phyloP scores from a whole-genome alignment of 1,140 invertebrate genomes.

The Holotrichia oblita region DNA sequence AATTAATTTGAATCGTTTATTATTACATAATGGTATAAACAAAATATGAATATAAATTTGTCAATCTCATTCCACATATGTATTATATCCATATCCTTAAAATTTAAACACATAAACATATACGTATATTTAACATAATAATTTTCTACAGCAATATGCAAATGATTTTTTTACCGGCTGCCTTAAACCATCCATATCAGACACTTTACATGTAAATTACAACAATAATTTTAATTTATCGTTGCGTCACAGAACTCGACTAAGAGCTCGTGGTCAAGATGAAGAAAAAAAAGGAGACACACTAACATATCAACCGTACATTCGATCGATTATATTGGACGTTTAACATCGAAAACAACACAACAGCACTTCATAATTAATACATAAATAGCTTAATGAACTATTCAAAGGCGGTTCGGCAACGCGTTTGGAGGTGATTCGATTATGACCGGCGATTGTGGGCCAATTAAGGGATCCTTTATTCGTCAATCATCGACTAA shows the following conservation, averaged over 20 bases:
- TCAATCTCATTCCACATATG: too few relatives aligned
- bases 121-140: background rate
- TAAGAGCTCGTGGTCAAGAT: too few relatives aligned
- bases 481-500: constrained; percentile 28
- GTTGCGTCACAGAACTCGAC: background rate
- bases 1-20: background rate
- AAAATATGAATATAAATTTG: too few relatives aligned
- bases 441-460: constrained; percentile 11
- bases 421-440: constrained; percentile 22
- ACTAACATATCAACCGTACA: background rate
- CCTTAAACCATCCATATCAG: background rate
- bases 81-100: too few relatives aligned
- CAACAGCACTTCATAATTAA: background rate
- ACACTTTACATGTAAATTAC: constrained; percentile 8
- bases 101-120: background rate
- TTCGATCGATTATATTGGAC: background rate
- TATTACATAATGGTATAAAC: background rate
- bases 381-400: constrained; percentile 32
- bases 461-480: constrained; percentile 27
- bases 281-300: background rate
- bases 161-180: background rate
- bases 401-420: background rate
- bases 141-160: background rate
- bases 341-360: constrained; percentile 24
- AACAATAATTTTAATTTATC: background rate